Base-by-base conservation (phyloP, 2,888 invertebrate genomes). In the Subacronicta megacephala region DNA sequence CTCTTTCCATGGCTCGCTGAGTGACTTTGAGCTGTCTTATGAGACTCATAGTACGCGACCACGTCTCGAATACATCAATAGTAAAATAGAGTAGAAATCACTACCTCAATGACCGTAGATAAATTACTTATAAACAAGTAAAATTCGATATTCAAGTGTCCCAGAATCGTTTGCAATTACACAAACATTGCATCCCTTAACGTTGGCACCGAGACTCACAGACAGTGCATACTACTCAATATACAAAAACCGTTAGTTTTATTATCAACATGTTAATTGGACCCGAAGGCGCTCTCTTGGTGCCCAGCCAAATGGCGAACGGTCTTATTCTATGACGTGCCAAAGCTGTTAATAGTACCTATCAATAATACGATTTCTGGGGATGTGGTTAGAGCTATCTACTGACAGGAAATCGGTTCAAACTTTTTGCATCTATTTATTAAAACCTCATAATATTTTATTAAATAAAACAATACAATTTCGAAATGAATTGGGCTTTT, bases 221-320 rank as follows among this genome's bases (percentile, higher is more conserved):
- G 49, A 9, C 45, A 66, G 49, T 53, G 46, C 18, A 60, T 58
- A 47, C 45, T 54, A 64, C 55, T 72, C 67, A 53, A 71, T 53
- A 53, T 57, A 60, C 63, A 75, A 70, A 72, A 62, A 66, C 56
- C 76, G 77, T 86, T 85, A 80, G 80, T 88, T 90, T 88, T 86
- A 89, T 83, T 89, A 87, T 84, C 82, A 85, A 83, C 87, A 87
- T 90, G 89, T 88, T 90, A 90, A 92, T 90, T 90, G 88, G 83
- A 79, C 81, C 80, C 82, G 82, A 84, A 87, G 84, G 87, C 85
- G 69, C 62, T 76, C 70, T 57, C 79, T 90, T 92, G 92, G 92
- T 87, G 72, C 77, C 62, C 71, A 45, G 86, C 92, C 92, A 92
- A 93, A 90, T 90, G 85, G 87, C 67, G 41, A 50, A 58, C 62